These are phyloP conservation scores for Hydroisotoma schaefferi DNA, from an alignment of 2,888 invertebrate genomes.

Conservation along the genomic window DNA sequence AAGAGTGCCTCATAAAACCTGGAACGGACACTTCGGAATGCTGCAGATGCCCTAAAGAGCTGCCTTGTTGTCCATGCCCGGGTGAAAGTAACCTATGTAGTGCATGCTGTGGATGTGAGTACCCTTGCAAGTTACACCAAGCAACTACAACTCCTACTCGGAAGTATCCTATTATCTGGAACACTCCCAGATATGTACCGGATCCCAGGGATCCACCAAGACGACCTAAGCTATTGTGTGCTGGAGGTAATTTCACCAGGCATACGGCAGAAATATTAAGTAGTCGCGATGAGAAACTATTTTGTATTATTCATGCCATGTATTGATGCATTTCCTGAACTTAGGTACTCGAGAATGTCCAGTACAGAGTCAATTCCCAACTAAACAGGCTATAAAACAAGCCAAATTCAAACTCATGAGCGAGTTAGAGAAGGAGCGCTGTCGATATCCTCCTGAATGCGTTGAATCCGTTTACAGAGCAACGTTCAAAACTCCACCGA, in stretches of 20 bases:
- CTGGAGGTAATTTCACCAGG: slow-evolving; percentile 28
- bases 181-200: slow-evolving; percentile 44
- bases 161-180: slow-evolving; percentile 42
- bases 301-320: not conserved
- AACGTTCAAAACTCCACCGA: slow-evolving; percentile 40
- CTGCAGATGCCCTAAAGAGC: slow-evolving; percentile 37
- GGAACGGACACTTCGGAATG: slow-evolving; percentile 46
- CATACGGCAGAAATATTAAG: not conserved
- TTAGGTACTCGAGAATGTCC: slow-evolving; percentile 45
- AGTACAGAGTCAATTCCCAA: slow-evolving; percentile 46
- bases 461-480: slow-evolving; percentile 41
- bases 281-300: too few species aligned
- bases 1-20: slow-evolving; percentile 41
- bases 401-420: slow-evolving; percentile 42
- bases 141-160: slow-evolving; percentile 43
- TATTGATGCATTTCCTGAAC: not conserved
- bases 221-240: slow-evolving; percentile 41
- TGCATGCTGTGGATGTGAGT: slow-evolving; percentile 46
- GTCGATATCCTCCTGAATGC: slow-evolving; percentile 40
- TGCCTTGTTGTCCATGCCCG: slow-evolving; percentile 46
- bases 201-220: slow-evolving; percentile 40
- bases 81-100: slow-evolving; percentile 37
- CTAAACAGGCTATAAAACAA: slow-evolving; percentile 40
- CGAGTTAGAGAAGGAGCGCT: slow-evolving; percentile 42
- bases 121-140: slow-evolving; percentile 46